phyloP scores from a whole-genome alignment of 2,888 invertebrate genomes.

The Megaustenia siamemsis region DNA sequence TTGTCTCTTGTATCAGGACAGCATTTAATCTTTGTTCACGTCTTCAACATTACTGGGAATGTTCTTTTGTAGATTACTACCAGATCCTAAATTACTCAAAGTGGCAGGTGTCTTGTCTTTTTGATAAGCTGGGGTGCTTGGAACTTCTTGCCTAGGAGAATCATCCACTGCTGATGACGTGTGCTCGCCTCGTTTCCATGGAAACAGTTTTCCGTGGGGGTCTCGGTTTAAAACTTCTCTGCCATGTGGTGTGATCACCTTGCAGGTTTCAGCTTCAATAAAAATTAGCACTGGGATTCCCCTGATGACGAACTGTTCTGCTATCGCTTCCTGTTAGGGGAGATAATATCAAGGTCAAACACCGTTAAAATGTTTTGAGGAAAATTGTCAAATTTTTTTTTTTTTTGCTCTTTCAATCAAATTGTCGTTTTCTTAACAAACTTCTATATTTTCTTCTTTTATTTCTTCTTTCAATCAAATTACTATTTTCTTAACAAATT shows the following conservation, averaged over 20 bases:
- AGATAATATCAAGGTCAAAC: not conserved
- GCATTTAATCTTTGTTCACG: not conserved
- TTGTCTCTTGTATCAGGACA: too few species aligned
- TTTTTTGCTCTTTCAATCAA: not conserved
- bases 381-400: too few species aligned
- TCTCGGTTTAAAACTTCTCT: conserved; percentile 44
- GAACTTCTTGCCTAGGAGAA: not conserved
- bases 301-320: conserved; percentile 29
- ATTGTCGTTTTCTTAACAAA: not conserved
- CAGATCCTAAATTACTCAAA: not conserved
- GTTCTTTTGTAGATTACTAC: not conserved
- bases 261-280: conserved; percentile 39
- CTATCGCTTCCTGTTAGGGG: conserved; percentile 40
- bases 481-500: not conserved
- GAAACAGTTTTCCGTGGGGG: conserved; percentile 47
- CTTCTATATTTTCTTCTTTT: not conserved
- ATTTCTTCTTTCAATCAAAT: not conserved
- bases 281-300: conserved; percentile 48
- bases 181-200: conserved; percentile 36
- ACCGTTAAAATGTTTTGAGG: not conserved
- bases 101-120: not conserved
- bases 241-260: conserved; percentile 46
- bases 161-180: not conserved
- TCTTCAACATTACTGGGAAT: not conserved
- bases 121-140: too few species aligned